Percentiles rank a stretch among this genome's conserved stretches.
phyloP scores from a whole-genome alignment of 2,888 invertebrate genomes.

The Drosophila stalkeri region DNA sequence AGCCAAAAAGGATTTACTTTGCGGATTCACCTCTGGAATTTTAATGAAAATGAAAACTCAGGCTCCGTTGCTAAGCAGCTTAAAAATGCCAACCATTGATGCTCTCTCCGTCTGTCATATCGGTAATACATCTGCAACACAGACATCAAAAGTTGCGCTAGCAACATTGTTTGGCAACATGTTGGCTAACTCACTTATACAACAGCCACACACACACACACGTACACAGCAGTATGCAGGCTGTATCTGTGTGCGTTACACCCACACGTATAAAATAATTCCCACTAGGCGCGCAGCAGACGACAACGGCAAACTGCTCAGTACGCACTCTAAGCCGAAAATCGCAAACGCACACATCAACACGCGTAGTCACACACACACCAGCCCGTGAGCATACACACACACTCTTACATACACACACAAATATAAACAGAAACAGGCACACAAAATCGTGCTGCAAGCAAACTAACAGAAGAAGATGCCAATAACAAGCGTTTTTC shows the following conservation, averaged over 20 bases:
- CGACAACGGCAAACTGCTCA: slow-evolving; percentile 19
- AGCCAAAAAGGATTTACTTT: slow-evolving; percentile 48
- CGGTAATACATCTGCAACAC: slow-evolving; percentile 1
- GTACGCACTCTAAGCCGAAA: slow-evolving; percentile 37
- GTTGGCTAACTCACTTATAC: slow-evolving; percentile 21
- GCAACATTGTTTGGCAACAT: slow-evolving; percentile 40
- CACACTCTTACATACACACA: slow-evolving; percentile 22
- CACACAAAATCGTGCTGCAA: slow-evolving; percentile 59
- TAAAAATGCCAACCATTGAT: slow-evolving; percentile 54
- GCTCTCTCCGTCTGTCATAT: slow-evolving; percentile 12
- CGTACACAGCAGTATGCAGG: slow-evolving; percentile 9
- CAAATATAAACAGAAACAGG: slow-evolving; percentile 52
- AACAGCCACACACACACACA: slow-evolving; percentile 9
- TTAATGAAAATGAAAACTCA: slow-evolving; percentile 71
- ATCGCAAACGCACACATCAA: background rate
- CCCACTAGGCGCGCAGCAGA: slow-evolving; percentile 75
- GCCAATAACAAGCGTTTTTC: slow-evolving; percentile 25
- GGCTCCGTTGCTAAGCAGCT: slow-evolving; percentile 63
- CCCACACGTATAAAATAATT: slow-evolving; percentile 73
- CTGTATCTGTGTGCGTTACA: slow-evolving; percentile 60
- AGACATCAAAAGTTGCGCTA: slow-evolving; percentile 12
- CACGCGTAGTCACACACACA: slow-evolving; percentile 15
- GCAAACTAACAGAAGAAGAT: slow-evolving; percentile 44
- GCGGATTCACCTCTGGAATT: slow-evolving; percentile 70
- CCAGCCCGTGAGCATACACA: slow-evolving; percentile 11